Conservation (phyloP, 2,113 vertebrate species). For the Brachionichthys hirsutus region DNA sequence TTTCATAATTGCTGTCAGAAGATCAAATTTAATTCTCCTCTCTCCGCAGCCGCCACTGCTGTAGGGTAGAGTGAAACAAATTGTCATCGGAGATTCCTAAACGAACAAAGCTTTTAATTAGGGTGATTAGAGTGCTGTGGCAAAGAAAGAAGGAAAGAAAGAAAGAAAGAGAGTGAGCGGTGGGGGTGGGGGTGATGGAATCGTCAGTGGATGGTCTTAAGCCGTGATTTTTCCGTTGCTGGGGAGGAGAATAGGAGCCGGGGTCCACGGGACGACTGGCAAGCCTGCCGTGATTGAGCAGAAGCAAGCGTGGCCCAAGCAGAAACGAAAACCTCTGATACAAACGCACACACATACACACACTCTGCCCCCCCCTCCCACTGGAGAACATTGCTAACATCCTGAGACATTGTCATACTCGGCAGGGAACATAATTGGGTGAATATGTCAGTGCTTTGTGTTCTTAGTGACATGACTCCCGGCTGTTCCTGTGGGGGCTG, state of each 20-base stretch:
- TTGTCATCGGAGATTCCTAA: slow-evolving; percentile 97
- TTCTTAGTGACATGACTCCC: slow-evolving; percentile 73
- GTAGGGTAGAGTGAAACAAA: slow-evolving; percentile 98
- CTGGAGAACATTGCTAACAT: slow-evolving; percentile 71
- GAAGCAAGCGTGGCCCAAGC: slow-evolving; percentile 27
- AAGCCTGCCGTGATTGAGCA: slow-evolving; percentile 25
- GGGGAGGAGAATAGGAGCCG: slow-evolving; percentile 28
- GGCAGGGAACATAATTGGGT: slow-evolving; percentile 76
- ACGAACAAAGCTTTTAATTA: slow-evolving; percentile 99
- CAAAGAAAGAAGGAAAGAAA: slow-evolving; percentile 13
- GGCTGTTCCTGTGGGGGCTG: slow-evolving; percentile 65
- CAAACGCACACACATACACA: slow-evolving; percentile 32
- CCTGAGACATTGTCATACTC: slow-evolving; percentile 73
- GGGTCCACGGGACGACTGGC: slow-evolving; percentile 47
- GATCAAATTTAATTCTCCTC: slow-evolving; percentile 99
- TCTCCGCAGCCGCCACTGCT: slow-evolving; percentile 93
- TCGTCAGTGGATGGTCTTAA: slow-evolving; percentile 83
- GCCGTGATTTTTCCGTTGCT: slow-evolving; percentile 72
- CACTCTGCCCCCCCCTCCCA: slow-evolving; percentile 32
- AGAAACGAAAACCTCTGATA: slow-evolving; percentile 55
- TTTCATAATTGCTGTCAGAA: slow-evolving; percentile 99
- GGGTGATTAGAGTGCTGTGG: slow-evolving; percentile 93
- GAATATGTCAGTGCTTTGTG: slow-evolving; percentile 76
- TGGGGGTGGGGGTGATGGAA: slow-evolving; percentile 45
- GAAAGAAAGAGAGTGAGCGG: slow-evolving; percentile 56